phyloP scores from a whole-genome alignment of 2,113 vertebrate genomes.

The Ochotona princeps region DNA sequence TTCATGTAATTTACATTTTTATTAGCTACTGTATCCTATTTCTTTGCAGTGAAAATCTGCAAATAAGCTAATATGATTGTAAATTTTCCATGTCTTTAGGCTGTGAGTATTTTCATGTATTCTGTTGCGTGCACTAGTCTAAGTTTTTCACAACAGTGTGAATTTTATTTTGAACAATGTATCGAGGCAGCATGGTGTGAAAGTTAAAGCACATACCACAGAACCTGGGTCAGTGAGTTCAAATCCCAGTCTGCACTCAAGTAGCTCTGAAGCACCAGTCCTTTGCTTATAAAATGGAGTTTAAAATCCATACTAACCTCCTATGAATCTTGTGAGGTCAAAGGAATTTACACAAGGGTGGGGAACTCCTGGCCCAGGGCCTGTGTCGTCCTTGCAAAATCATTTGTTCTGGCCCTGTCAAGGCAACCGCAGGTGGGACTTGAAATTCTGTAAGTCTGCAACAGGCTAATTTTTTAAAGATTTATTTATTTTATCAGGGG shows the following conservation, averaged over 20 bases:
- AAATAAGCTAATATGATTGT: conserved; percentile 40
- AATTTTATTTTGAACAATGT: background rate
- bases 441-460: too few species aligned
- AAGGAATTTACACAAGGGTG: background rate
- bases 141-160: background rate
- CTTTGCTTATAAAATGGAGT: background rate
- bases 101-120: background rate
- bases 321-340: background rate
- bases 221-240: background rate
- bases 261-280: background rate
- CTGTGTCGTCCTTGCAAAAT: too few species aligned
- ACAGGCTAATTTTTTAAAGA: too few species aligned
- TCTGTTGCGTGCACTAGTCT: background rate
- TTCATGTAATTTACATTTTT: background rate
- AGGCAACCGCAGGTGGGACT: too few species aligned
- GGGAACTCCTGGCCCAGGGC: too few species aligned
- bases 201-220: background rate
- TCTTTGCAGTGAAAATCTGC: conserved; percentile 13
- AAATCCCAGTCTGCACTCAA: background rate
- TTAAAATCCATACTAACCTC: background rate
- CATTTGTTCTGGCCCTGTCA: too few species aligned
- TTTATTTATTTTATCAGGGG: too few species aligned
- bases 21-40: background rate
- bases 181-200: background rate
- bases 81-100: background rate